Evolutionary conservation across 2,113 vertebrate genomes (phyloP).

Genomic region (Pelusios castaneus): DNA sequence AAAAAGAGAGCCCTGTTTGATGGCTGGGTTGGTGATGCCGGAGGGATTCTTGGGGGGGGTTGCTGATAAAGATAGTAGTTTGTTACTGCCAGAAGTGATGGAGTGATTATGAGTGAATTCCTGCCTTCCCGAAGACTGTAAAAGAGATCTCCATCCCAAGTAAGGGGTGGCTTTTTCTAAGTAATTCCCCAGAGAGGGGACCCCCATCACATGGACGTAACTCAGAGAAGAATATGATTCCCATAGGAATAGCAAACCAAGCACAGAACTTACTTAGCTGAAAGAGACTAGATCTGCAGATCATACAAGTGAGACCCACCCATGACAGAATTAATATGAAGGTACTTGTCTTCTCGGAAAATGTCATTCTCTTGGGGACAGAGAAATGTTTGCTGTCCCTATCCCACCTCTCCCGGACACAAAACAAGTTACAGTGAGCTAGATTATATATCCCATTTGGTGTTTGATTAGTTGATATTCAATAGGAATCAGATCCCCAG

Average conservation of each 20-base stretch:
- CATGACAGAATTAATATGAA: background rate
- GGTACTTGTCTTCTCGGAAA: background rate
- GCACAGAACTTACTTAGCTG: background rate
- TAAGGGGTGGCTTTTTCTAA: background rate
- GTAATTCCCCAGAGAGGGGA: background rate
- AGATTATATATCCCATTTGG: background rate
- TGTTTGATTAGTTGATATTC: too few species aligned
- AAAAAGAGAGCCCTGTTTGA: too few species aligned
- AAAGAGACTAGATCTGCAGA: background rate
- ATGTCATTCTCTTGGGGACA: background rate
- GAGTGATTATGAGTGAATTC: background rate
- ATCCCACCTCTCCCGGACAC: background rate
- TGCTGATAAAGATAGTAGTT: background rate
- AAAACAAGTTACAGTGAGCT: background rate
- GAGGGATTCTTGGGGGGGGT: too few species aligned
- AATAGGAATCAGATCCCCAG: background rate
- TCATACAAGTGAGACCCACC: background rate
- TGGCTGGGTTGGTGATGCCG: too few species aligned
- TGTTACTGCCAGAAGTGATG: background rate
- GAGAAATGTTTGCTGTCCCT: background rate
- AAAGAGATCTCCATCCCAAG: too few species aligned
- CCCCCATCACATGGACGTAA: background rate
- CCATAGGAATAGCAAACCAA: background rate
- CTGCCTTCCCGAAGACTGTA: background rate
- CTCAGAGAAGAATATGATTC: background rate